phyloP scores from a whole-genome alignment of 2,113 vertebrate genomes.

The Catharus bicknelli region DNA sequence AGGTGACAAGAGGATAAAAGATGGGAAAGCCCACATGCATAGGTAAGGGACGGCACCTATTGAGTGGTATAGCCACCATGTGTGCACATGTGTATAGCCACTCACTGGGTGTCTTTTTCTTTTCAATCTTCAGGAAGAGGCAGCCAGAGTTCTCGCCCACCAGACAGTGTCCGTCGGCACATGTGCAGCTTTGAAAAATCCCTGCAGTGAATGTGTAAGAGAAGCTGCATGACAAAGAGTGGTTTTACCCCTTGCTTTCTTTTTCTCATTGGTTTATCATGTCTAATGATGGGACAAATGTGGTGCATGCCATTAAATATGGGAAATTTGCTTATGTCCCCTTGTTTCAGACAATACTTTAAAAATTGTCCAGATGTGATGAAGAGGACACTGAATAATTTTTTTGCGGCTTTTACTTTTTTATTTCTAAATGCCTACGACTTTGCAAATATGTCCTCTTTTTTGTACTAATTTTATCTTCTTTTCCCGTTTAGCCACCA shows the following conservation, averaged over 20 bases:
- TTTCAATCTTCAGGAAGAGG: conserved; percentile 85
- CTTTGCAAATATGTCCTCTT: conserved; percentile 29
- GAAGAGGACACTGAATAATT: conserved; percentile 68
- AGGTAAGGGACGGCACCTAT: conserved; percentile 49
- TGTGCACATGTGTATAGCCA: conserved; percentile 71
- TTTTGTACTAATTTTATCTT: conserved; percentile 59
- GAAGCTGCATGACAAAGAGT: conserved; percentile 81
- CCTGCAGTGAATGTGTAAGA: conserved; percentile 87
- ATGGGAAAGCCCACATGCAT: neutral
- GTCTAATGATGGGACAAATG: conserved; percentile 72
- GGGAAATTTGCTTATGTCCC: conserved; percentile 67
- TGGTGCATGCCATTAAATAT: conserved; percentile 77
- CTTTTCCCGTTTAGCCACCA: conserved; percentile 16
- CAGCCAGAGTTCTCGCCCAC: conserved; percentile 84
- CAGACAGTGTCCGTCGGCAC: conserved; percentile 84
- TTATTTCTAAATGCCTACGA: conserved; percentile 64
- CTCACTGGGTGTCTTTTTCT: conserved; percentile 83
- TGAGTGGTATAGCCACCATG: conserved; percentile 65
- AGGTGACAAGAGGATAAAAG: neutral
- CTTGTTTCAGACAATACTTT: conserved; percentile 64
- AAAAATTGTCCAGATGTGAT: conserved; percentile 61
- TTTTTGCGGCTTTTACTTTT: conserved; percentile 52
- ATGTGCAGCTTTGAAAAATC: conserved; percentile 84
- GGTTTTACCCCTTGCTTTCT: conserved; percentile 80
- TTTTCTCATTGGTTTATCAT: conserved; percentile 76